Evolutionary conservation across 2,888 invertebrate species (phyloP).

Genomic region (Cetonia aurata): DNA sequence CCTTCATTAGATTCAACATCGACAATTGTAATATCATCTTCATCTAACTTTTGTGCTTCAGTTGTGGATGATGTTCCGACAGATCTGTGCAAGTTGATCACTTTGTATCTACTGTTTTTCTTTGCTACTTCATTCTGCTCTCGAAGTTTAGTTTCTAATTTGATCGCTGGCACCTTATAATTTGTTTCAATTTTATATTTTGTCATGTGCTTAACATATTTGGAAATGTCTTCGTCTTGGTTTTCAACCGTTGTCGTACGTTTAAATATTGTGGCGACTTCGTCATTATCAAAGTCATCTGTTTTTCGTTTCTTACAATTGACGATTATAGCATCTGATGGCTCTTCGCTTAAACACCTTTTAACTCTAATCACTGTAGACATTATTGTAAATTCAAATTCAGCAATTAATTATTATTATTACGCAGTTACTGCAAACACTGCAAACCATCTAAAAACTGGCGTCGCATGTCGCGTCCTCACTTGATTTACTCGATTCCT

Average conservation of each 20-base stretch:
- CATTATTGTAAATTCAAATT: constrained; percentile 60
- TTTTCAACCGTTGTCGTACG: constrained; percentile 78
- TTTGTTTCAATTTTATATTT: constrained; percentile 65
- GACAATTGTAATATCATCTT: constrained; percentile 68
- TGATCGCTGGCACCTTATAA: constrained; percentile 66
- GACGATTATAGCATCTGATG: constrained; percentile 77
- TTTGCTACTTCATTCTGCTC: constrained; percentile 66
- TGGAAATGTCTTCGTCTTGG: constrained; percentile 65
- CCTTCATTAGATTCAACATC: constrained; percentile 69
- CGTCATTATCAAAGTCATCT: constrained; percentile 63
- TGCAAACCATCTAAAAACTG: too few species aligned
- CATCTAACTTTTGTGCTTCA: constrained; percentile 51
- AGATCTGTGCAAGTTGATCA: constrained; percentile 72
- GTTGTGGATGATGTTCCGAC: constrained; percentile 64
- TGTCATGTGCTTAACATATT: constrained; percentile 35
- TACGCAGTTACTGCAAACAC: too few species aligned
- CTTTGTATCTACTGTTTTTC: constrained; percentile 71
- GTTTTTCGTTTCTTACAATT: constrained; percentile 79
- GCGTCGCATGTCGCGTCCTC: too few species aligned
- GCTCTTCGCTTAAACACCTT: constrained; percentile 78
- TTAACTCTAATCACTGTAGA: constrained; percentile 80
- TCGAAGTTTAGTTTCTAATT: constrained; percentile 67
- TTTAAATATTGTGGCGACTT: constrained; percentile 75
- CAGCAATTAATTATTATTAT: too few species aligned
- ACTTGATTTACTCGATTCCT: too few species aligned